A percentile compares a stretch with the other conserved stretches of the same genome.
phyloP scores from a whole-genome alignment of 2,888 invertebrate species.

The Meteorus colon region DNA sequence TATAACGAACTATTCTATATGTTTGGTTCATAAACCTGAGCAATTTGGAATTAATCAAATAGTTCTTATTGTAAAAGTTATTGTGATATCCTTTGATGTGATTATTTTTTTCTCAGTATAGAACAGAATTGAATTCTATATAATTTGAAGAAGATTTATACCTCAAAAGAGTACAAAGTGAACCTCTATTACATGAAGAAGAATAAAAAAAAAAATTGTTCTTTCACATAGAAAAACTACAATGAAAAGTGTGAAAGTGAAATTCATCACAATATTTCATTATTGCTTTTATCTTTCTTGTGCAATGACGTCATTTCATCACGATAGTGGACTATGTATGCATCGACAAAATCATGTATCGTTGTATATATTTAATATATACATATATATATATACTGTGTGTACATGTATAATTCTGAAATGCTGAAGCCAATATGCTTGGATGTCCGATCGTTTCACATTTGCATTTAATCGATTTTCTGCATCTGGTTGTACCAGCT shows the following conservation, averaged over 20 bases:
- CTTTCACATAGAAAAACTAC: not conserved
- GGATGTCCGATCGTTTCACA: constrained; percentile 41
- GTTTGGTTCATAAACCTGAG: not conserved
- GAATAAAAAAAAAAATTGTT: not conserved
- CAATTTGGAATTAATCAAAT: not conserved
- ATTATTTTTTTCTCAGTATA: no score
- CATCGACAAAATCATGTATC: not conserved
- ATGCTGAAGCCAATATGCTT: constrained; percentile 41
- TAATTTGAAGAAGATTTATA: no score
- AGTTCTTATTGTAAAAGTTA: not conserved
- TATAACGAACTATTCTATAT: not conserved
- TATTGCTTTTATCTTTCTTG: not conserved
- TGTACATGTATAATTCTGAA: constrained; percentile 9
- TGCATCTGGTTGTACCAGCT: constrained; percentile 27
- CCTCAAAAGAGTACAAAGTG: no score
- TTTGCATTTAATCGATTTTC: constrained; percentile 55
- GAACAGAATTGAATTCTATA: no score
- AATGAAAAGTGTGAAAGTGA: not conserved
- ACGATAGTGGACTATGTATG: not conserved
- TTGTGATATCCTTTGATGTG: no score
- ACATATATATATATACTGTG: not conserved
- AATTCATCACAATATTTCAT: not conserved
- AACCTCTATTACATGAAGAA: not conserved
- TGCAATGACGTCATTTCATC: constrained; percentile 4
- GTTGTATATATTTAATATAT: not conserved